These are phyloP conservation scores for Meriones unguiculatus DNA, from an alignment of 2,113 vertebrate species.

Conservation along the genomic window DNA sequence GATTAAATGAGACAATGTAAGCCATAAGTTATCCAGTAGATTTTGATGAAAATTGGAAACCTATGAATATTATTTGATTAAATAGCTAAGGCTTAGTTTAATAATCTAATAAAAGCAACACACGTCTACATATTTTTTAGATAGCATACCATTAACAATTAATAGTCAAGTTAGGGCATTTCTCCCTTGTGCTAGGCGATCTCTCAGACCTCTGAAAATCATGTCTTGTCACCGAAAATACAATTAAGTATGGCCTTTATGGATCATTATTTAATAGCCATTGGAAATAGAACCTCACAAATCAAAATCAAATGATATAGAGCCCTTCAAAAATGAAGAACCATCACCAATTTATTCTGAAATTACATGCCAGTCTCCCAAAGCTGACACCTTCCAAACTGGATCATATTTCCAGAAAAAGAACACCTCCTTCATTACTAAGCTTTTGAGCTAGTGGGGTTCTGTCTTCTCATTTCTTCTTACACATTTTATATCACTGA, in stretches of 20 bases:
- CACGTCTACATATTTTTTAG: background rate
- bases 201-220: background rate
- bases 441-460: background rate
- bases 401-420: constrained; percentile 13
- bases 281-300: background rate
- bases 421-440: background rate
- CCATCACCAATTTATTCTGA: constrained; percentile 7
- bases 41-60: background rate
- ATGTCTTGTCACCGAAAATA: background rate
- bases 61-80: background rate
- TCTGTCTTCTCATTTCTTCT: background rate
- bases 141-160: background rate
- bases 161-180: background rate
- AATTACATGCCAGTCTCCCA: background rate
- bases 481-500: constrained; percentile 8
- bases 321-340: background rate
- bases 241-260: background rate
- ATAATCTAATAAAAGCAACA: constrained; percentile 33
- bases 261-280: background rate
- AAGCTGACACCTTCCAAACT: background rate
- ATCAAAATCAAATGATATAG: constrained; percentile 31
- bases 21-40: background rate
- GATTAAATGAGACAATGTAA: background rate
- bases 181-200: background rate
- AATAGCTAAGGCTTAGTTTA: background rate